Evolutionary conservation across 2,888 invertebrate species (phyloP), one percentile per base, ranked within the genome.

Genomic region (Opisthograptis luteolata): DNA sequence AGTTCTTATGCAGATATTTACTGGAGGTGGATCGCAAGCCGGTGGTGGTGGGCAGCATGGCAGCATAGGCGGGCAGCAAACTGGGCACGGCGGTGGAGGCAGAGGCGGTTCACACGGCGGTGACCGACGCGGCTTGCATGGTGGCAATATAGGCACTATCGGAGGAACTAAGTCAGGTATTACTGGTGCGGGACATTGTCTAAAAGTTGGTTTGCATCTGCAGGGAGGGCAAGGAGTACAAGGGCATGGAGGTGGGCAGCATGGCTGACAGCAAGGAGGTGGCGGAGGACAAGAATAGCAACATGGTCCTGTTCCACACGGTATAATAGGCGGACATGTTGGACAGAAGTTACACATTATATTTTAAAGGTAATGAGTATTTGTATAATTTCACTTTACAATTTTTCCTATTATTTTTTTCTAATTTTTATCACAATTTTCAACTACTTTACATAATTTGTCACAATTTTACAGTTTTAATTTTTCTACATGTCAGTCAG

Each of bases 161-260:
- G 88, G 88, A 1, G 85, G 80, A 3, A 88, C 86, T 7, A 72
- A 45, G 54, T 89, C 89, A 0, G 89, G 87, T 22, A 84, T 67
- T 7, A 79, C 67, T 1, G 88, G 89, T 4, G 86, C 79, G 1
- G 89, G 89, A 37, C 87, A 86, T 41, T 68, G 87, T 40, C 87
- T 69, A 59, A 75, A 87, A 27, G 65, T 59, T 3, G 87, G 81
- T 17, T 57, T 68, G 64, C 89, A 90, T 27, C 37, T 74, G 61
- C 91, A 91, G 2, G 82, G 81, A 0, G 87, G 87, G 50, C 85
- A 87, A 7, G 89, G 86, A 31, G 91, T 81, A 66, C 90, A 84
- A 0, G 87, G 84, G 49, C 86, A 81, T 5, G 78, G 76, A 0
- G 76, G 61, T 10, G 61, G 61, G 8, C 60, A 60, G 46, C 60